Conservation (phyloP, 2,888 invertebrate genomes). For the Chesias legatella region DNA sequence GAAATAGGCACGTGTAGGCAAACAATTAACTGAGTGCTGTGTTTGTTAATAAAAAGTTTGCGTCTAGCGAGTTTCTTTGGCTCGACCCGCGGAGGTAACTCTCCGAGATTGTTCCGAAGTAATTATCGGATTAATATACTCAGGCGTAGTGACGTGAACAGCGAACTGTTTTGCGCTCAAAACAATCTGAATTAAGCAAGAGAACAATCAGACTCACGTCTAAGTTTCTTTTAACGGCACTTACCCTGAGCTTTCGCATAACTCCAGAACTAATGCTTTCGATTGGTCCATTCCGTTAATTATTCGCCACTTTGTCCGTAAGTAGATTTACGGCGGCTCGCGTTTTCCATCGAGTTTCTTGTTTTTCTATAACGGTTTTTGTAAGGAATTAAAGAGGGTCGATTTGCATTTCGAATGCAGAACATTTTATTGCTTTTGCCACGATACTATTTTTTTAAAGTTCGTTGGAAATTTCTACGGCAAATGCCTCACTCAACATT, state of each 20-base stretch:
- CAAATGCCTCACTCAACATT: conserved; percentile 14
- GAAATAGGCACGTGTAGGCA: conserved; percentile 44
- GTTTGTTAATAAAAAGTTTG: conserved; percentile 66
- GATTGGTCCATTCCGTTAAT: conserved; percentile 80
- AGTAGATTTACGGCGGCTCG: conserved; percentile 75
- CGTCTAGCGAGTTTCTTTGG: conserved; percentile 54
- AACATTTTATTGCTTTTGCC: conserved; percentile 43
- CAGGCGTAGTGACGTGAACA: conserved; percentile 42
- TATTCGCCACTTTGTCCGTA: conserved; percentile 79
- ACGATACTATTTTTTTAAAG: conserved; percentile 33
- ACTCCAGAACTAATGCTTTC: conserved; percentile 76
- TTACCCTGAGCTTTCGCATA: conserved; percentile 69
- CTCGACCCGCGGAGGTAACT: conserved; percentile 54
- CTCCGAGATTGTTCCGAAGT: conserved; percentile 74
- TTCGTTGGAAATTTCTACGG: conserved; percentile 23
- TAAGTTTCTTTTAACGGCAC: conserved; percentile 79
- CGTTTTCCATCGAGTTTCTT: conserved; percentile 50
- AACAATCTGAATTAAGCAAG: conserved; percentile 75
- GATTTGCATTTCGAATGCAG: conserved; percentile 56
- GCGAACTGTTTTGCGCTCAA: conserved; percentile 64
- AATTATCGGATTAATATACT: conserved; percentile 78
- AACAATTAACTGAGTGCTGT: conserved; percentile 61
- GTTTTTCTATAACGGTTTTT: conserved; percentile 60
- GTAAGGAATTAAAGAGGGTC: conserved; percentile 53
- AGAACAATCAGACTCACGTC: conserved; percentile 74